These are phyloP conservation scores for Malacosoma neustria DNA, from an alignment of 2,888 invertebrate species.

Conservation along the genomic window DNA sequence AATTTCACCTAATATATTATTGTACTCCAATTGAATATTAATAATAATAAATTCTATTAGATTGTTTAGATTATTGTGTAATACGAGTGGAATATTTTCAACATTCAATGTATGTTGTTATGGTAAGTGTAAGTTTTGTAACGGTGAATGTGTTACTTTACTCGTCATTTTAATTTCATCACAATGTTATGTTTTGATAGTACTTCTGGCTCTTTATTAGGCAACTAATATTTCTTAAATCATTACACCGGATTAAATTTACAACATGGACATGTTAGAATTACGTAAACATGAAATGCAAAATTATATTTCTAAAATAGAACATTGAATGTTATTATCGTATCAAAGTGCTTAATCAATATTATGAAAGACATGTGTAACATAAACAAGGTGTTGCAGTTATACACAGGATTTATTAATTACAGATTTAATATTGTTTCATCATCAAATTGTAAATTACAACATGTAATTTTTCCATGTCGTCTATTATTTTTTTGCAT, in stretches of 20 bases:
- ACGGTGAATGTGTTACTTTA: conserved; percentile 1
- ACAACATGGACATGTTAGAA: too few relatives aligned
- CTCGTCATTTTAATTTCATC: background rate
- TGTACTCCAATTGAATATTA: too few relatives aligned
- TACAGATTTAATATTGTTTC: background rate
- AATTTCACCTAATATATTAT: too few relatives aligned
- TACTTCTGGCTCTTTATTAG: too few relatives aligned
- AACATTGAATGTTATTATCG: too few relatives aligned
- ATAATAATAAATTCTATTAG: too few relatives aligned
- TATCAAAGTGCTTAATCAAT: too few relatives aligned
- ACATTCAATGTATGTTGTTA: background rate
- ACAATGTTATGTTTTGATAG: background rate
- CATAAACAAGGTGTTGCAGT: background rate
- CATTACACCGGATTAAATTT: too few relatives aligned
- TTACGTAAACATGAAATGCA: too few relatives aligned
- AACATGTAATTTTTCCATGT: background rate
- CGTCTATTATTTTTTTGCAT: background rate
- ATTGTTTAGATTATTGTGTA: background rate
- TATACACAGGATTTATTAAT: background rate
- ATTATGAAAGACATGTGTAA: too few relatives aligned
- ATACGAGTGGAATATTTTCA: background rate
- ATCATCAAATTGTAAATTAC: background rate
- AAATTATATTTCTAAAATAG: too few relatives aligned
- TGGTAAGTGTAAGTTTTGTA: background rate
- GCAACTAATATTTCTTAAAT: too few relatives aligned